Conservation (phyloP, 2,113 vertebrate genomes). For the Orthochromis indermauri region DNA sequence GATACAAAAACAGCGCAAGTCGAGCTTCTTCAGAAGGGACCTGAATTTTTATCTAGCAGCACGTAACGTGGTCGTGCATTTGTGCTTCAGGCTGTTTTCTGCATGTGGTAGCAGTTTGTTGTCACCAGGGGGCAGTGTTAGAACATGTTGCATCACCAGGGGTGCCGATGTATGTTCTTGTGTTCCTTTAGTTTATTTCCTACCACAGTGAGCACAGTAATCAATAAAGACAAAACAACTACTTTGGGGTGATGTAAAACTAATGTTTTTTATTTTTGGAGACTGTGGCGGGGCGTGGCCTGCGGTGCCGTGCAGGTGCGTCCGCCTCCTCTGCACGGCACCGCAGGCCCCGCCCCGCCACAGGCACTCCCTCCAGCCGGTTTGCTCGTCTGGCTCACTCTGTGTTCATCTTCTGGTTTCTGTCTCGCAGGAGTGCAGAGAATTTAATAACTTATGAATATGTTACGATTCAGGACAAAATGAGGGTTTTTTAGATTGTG, state of each 20-base stretch:
- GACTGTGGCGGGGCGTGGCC: background rate
- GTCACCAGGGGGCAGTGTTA: background rate
- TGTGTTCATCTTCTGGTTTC: background rate
- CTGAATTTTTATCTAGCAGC: background rate
- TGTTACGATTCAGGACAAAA: background rate
- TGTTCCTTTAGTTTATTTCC: background rate
- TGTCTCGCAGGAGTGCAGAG: background rate
- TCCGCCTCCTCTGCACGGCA: too few species aligned
- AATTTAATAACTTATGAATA: background rate
- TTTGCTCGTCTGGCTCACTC: background rate
- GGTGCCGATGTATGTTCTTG: background rate
- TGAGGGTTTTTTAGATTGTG: too few species aligned
- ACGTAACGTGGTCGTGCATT: background rate
- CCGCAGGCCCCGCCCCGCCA: background rate
- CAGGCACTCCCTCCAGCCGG: background rate
- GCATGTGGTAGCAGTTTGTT: background rate
- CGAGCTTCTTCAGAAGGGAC: background rate
- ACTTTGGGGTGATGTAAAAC: background rate
- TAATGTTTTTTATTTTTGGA: background rate
- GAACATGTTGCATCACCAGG: background rate
- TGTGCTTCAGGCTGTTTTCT: background rate
- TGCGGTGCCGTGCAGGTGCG: too few species aligned
- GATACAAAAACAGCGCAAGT: background rate
- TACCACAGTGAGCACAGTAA: background rate
- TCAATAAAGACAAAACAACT: background rate